Evolutionary conservation across 2,113 vertebrate species (phyloP), one percentile per base, ranked within the genome.

Genomic region (Oreochromis spilurus): DNA sequence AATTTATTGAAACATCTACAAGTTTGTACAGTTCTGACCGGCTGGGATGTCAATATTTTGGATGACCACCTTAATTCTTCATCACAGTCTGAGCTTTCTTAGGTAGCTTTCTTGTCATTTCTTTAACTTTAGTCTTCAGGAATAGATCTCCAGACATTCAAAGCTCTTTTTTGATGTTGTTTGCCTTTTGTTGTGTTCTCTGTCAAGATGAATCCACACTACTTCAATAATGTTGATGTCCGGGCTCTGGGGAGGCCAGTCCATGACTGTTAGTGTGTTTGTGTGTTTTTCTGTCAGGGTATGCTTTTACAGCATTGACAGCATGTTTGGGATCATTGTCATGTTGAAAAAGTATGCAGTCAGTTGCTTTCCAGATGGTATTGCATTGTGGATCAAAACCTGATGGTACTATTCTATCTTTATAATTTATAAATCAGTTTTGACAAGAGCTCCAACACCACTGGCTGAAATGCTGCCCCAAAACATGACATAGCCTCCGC

Each of bases 381-480:
- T 58, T 58, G 55, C 55, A 58, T 58, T 58, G 34, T 65, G 6
- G 19, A 38, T 62, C 58, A 62, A 62, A 62, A 34, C 29, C 58
- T 65, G 6, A 13, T 5, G 31, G 34, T 36, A 65, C 60, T n/a
- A n/a, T 0, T 65, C 34, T 65, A 6, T 38, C 10, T 1, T 65
- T 38, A n/a, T 65, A n/a, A 36, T 38, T 65, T 36, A 65, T 12
- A 38, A 36, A 65, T n/a, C 26, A 31, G 26, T 60, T 60, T 31
- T 60, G 57, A 60, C 57, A 60, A 60, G 26, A 29, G 26, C 24
- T 58, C 55, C 3, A 58, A 31, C 55, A 58, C 26, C 13, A 31
- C 26, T 58, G 55, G 13, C 13, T 58, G 26, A 58, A 58, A 29
- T 0, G 13, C 7, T 0, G 3, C 26, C 4, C 0, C 1, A 58